Evolutionary conservation across 2,888 invertebrate species (phyloP), one percentile per base, ranked within the genome.

Genomic region (Metalampra italica): DNA sequence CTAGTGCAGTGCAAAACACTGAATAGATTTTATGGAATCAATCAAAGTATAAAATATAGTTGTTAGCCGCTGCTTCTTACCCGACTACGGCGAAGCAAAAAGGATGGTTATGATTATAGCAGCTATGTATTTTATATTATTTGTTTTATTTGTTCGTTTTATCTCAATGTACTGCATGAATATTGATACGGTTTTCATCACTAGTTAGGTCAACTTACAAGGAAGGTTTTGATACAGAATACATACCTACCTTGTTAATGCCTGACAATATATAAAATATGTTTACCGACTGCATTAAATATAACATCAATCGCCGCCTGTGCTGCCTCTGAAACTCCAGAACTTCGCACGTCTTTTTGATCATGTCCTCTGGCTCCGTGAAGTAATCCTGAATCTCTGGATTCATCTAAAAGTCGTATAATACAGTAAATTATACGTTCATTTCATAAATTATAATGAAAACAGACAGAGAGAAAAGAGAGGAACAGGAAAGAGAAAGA

Each of bases 381-480:
- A 90, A 90, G 66, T 87, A 90, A 57, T 90, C 89, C 75, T 88
- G 88, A 53, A 90, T 73, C 53, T 90, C 89, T 63, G 82, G 78
- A 60, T 86, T 86, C 90, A 90, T 88, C 90, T 90, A 22, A 5
- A 22, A 22, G 62, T 50, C 75, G 69, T 53, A 45, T 52, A 45
- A 13, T 38, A 47, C 29, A 12, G 22, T 22, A 22, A 22, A 22
- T 22, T 40, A 37, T 32, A 39, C 30, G 14, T 29, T 41, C 22
- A 38, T 11, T 38, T 38, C 7, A 38, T 38, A 9, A 13, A 38
- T n/a, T 7, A 38, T 12, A 13, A 8, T 38, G 3, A 13, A 13
- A 38, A n/a, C 9, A 22, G 22, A 22, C 3, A 22, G 22, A 22
- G 34, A 5, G 34, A 34, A 11, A 7, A 34, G 29, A 37, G 22